Evolutionary conservation across 2,113 vertebrate genomes (phyloP).

Genomic region (Perca fluviatilis): DNA sequence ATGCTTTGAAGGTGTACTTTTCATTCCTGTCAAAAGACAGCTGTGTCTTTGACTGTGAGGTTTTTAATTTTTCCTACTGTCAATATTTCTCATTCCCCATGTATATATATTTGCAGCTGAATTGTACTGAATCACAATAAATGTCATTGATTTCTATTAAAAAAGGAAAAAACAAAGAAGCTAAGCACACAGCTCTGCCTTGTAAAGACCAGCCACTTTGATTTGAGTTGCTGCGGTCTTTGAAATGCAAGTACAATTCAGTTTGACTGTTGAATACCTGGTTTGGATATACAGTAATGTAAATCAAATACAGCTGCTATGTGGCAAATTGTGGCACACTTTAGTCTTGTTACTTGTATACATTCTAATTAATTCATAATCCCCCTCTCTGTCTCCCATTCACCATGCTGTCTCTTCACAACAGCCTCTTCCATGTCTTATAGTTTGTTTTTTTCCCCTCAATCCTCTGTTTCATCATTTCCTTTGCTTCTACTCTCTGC

Average conservation of each 20-base stretch:
- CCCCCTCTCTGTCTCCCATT: not conserved
- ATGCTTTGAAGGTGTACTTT: not conserved
- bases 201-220: not conserved
- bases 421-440: not conserved
- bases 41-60: not conserved
- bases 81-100: not conserved
- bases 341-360: not conserved
- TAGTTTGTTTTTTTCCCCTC: not conserved
- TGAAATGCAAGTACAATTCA: not conserved
- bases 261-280: not conserved
- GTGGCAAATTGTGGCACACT: not conserved
- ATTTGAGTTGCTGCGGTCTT: not conserved
- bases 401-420: not conserved
- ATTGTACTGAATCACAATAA: not conserved
- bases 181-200: not conserved
- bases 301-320: not conserved
- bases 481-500: not conserved
- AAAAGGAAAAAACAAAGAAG: not conserved
- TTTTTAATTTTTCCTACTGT: not conserved
- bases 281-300: not conserved
- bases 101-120: not conserved
- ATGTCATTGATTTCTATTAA: not conserved
- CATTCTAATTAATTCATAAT: not conserved
- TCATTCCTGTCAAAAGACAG: not conserved
- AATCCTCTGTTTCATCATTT: slow-evolving; percentile 3